A percentile compares a stretch with the other conserved stretches of the same genome.
Conservation (phyloP, 1,140 invertebrate genomes). For the Heterodera carotae region DNA sequence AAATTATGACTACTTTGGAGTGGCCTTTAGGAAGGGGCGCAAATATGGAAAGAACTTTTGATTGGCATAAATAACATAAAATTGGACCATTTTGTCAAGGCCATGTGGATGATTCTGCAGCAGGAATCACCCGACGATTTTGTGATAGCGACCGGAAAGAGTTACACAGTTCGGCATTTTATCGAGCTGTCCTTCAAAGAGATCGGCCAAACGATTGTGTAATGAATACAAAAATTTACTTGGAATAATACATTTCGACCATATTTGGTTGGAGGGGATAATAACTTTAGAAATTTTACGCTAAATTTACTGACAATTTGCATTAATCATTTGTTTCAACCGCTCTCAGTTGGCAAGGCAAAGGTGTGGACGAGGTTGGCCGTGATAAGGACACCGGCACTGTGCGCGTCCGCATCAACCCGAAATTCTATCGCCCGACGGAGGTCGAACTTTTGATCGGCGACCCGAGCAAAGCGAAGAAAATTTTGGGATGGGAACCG, state of each 20-base stretch:
- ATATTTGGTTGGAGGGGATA: no score
- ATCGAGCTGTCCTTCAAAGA: constrained; percentile 82
- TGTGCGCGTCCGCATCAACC: constrained; percentile 85
- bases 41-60: no score
- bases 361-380: constrained; percentile 81
- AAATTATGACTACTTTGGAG: no score
- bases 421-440: constrained; percentile 92
- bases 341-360: constrained; percentile 79
- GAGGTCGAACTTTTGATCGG: constrained; percentile 93
- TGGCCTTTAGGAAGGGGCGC: no score
- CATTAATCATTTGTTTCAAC: no score
- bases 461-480: constrained; percentile 84
- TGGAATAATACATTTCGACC: constrained; percentile 14
- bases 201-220: constrained; percentile 71
- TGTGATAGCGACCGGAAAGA: constrained; percentile 92
- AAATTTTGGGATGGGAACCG: constrained; percentile 82
- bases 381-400: constrained; percentile 79
- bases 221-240: constrained; percentile 54
- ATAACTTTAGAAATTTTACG: no score
- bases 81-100: constrained; percentile 72
- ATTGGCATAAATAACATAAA: no score
- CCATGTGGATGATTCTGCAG: constrained; percentile 99
- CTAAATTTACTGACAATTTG: no score
- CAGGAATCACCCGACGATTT: constrained; percentile 88
- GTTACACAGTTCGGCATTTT: constrained; percentile 91